A percentile compares a stretch with the other conserved stretches of the same genome.
Conservation (phyloP, 2,888 invertebrate species). For the Gastracanthus pulcherrimus region DNA sequence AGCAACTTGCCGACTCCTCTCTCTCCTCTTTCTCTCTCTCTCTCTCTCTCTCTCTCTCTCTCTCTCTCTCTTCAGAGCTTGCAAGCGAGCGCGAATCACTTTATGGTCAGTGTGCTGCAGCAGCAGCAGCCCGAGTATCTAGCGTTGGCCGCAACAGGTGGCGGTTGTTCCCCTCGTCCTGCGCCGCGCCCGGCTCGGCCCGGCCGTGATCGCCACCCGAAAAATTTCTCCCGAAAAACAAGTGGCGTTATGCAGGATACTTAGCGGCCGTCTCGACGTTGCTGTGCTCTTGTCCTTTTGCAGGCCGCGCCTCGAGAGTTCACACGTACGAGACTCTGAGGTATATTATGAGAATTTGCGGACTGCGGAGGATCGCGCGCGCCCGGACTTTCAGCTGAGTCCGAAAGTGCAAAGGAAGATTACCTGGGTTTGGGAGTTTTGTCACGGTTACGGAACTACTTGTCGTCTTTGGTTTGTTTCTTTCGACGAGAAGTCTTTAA, state of each 20-base stretch:
- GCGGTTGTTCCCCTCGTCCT: background rate
- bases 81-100: conserved; percentile 40
- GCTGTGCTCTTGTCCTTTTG: too few relatives aligned
- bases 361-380: background rate
- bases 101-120: conserved; percentile 34
- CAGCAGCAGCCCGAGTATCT: too few relatives aligned
- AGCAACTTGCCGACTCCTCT: conserved; percentile 45
- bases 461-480: background rate
- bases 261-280: too few relatives aligned
- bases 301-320: background rate
- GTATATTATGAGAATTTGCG: background rate
- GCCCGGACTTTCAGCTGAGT: too few relatives aligned
- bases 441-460: background rate
- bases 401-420: too few relatives aligned
- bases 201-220: background rate
- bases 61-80: background rate
- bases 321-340: background rate
- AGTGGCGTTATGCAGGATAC: too few relatives aligned
- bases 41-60: background rate
- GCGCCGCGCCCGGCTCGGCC: too few relatives aligned
- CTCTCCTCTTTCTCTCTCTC: background rate
- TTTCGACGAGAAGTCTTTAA: background rate
- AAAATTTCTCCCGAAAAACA: background rate
- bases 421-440: background rate
- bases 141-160: conserved; percentile 41